Evolutionary conservation across 2,797 vertebrate genomes (phyloP), one percentile per base, ranked within the genome.

Genomic region (Silurus aristotelis): DNA sequence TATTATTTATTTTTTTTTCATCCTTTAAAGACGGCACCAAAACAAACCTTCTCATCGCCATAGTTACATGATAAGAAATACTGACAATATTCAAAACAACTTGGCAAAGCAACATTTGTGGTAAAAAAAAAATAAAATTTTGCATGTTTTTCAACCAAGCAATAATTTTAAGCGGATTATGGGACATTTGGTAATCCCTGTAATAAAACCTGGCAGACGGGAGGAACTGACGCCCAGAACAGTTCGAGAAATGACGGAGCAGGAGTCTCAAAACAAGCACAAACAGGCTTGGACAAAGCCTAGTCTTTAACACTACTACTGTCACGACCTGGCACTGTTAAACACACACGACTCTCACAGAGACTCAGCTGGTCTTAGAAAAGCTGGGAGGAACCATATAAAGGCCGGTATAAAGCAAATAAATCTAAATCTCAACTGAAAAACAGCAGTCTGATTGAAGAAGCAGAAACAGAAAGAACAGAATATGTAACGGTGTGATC

Each of bases 281-380:
- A 56, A 56, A 77, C 60, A 77, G n/a, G 78, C 61, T 52, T 6
- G 78, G 63, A 80, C 61, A 55, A 76, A 67, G 48, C 25, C 13
- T 0, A 84, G 25, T 0, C 72, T 75, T 64, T 52, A 64, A 38
- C 60, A 66, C 61, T 55, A 27, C 25, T 56, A 68, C 52, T 1
- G 63, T 60, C 83, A 58, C 0, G 38, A 56, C 43, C 7, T 3
- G 14, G 14, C 61, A 43, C 73, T 19, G 7, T 38, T 77, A 77
- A 66, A 43, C 27, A 48, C 19, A 20, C 17, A 52, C 48, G 1
- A 58, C 19, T 15, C 19, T 19, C 31, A 38, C 27, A 6, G 4
- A 38, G 14, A 13, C 55, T 27, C n/a, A 17, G 48, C 48, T 31
- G 73, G 71, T 52, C 46, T n/a, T 14, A n/a, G 46, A 73, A 8